A percentile compares a stretch with the other conserved stretches of the same genome.
phyloP scores from a whole-genome alignment of 2,113 vertebrate species.

The Callionymus lyra region DNA sequence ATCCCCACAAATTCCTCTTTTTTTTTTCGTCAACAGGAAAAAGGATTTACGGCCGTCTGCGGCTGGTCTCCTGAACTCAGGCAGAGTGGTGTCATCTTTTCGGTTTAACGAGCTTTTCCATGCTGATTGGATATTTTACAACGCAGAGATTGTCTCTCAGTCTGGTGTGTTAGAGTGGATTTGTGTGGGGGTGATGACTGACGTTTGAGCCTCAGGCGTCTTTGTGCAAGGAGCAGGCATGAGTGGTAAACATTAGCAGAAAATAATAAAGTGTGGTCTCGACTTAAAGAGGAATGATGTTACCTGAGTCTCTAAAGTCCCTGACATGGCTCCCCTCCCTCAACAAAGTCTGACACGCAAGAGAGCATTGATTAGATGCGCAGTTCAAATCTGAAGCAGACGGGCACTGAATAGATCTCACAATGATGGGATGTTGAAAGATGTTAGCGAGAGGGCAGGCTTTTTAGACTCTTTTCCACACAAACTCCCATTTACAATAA shows the following conservation, averaged over 20 bases:
- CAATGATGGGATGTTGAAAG: conserved; percentile 7
- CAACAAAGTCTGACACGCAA: conserved; percentile 63
- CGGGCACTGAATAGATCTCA: conserved; percentile 17
- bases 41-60: conserved; percentile 50
- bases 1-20: conserved; percentile 54
- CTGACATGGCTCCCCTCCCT: conserved; percentile 61
- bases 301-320: conserved; percentile 67
- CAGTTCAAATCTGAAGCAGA: conserved; percentile 30
- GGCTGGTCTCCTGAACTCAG: conserved; percentile 42
- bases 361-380: conserved; percentile 57
- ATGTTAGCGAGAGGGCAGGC: conserved; percentile 13
- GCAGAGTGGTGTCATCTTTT: conserved; percentile 45
- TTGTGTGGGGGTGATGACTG: conserved; percentile 26
- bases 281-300: conserved; percentile 24
- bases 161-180: conserved; percentile 25
- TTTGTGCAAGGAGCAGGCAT: conserved; percentile 35
- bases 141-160: conserved; percentile 19
- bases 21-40: conserved; percentile 57
- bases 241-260: conserved; percentile 43
- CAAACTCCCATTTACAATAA: conserved; percentile 23
- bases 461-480: conserved; percentile 16
- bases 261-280: conserved; percentile 27
- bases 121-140: conserved; percentile 39
- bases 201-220: conserved; percentile 20
- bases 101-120: conserved; percentile 29